Evolutionary conservation across 2,113 vertebrate species (phyloP), one percentile per base, ranked within the genome.

Genomic region (Clinocottus analis): DNA sequence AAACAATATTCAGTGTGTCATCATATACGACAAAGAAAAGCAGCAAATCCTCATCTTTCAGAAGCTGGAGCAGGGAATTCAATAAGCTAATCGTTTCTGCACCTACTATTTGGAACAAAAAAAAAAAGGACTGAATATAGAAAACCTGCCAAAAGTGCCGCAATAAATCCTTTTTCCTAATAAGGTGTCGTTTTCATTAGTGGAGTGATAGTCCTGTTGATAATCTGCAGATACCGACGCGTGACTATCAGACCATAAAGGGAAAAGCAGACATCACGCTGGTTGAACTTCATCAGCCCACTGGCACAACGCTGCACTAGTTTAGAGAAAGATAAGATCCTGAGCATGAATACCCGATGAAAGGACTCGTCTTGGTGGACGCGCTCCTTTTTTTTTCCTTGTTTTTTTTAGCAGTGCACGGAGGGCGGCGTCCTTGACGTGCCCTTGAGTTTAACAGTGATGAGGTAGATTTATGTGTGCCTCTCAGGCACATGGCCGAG

Each of bases 381-480:
- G 12, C 39, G 10, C 10, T 41, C n/a, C n/a, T n/a, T n/a, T n/a
- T n/a, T n/a, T n/a, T n/a, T n/a, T n/a, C n/a, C n/a, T n/a, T n/a
- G n/a, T 49, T 21, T 10, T 72, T 56, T 70, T 73, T 65, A 80
- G 59, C 75, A 75, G 86, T 72, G 75, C 29, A 64, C 23, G 35
- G 47, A 75, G 10, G 77, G 13, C 23, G 13, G 55, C 39, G 33
- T 84, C 91, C 89, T 90, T 91, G 81, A 63, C 39, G 27, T 85
- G 87, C 80, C 91, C 93, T 94, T 92, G 92, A 43, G 79, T 72
- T 87, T 80, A 89, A 90, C 83, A 59, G 82, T 79, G 90, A 90
- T 87, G 87, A 86, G 82, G 76, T 76, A 79, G 91, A 93, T 94
- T 94, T 92, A 94, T 93, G 89, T 70, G 75, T 23, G 53, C 49